These are phyloP conservation scores for Macrosiphum euphorbiae DNA, from an alignment of 2,888 invertebrate species.

Conservation along the genomic window DNA sequence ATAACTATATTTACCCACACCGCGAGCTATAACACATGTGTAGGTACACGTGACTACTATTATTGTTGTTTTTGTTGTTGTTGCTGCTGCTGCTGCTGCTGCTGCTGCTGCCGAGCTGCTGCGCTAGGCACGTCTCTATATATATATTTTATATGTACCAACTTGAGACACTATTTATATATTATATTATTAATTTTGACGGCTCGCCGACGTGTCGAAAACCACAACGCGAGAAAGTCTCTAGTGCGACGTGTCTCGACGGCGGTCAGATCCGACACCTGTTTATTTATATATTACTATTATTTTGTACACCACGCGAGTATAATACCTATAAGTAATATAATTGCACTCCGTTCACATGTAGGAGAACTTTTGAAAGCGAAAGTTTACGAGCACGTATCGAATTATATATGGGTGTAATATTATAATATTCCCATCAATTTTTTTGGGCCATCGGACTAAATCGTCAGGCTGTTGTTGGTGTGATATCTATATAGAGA, in stretches of 20 bases:
- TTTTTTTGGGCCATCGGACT: neutral
- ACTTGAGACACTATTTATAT: neutral
- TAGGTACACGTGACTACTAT: neutral
- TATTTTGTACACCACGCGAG: neutral
- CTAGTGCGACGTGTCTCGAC: neutral
- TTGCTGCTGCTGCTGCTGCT: neutral
- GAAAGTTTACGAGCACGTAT: neutral
- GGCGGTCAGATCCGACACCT: neutral
- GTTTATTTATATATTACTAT: neutral
- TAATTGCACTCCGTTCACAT: neutral
- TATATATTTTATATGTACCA: neutral
- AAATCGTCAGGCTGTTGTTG: neutral
- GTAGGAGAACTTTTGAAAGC: neutral
- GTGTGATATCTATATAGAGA: neutral
- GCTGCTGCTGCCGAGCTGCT: too few species aligned
- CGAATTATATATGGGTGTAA: neutral
- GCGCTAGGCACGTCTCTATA: neutral
- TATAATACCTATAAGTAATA: neutral
- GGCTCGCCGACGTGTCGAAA: neutral
- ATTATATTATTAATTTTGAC: neutral
- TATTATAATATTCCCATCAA: neutral
- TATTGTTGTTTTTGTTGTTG: neutral
- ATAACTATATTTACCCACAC: neutral
- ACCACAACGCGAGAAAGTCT: constrained; percentile 5
- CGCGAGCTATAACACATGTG: neutral